These are phyloP conservation scores for Fregata magnificens DNA, from an alignment of 2,113 vertebrate species.

Conservation along the genomic window DNA sequence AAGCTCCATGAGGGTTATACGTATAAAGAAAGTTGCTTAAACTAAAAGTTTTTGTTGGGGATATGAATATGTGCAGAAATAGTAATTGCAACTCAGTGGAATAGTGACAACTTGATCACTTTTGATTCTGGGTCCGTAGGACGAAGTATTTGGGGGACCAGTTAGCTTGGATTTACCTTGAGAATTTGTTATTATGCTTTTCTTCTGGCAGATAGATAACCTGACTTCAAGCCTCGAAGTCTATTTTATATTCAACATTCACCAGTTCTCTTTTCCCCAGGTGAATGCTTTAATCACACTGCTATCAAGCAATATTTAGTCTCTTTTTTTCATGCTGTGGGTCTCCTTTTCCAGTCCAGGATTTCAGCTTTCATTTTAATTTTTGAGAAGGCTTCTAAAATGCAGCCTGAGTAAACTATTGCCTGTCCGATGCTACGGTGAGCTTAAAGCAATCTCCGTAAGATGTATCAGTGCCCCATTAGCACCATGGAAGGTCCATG, in stretches of 20 bases:
- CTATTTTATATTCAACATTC: not conserved
- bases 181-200: not conserved
- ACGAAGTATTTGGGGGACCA: not conserved
- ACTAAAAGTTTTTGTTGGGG: not conserved
- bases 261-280: not conserved
- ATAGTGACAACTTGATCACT: not conserved
- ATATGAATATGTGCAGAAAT: not conserved
- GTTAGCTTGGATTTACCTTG: not conserved
- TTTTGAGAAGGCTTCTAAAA: not conserved
- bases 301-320: not conserved
- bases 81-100: not conserved
- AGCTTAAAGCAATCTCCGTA: not conserved
- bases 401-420: not conserved
- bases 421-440: not conserved
- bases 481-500: not conserved
- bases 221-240: not conserved
- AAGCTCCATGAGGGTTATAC: not conserved
- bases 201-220: not conserved
- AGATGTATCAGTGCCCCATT: not conserved
- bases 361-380: not conserved
- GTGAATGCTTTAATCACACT: not conserved
- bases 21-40: not conserved
- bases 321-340: not conserved
- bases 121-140: not conserved
- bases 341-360: not conserved